Percentiles rank a stretch among this genome's conserved stretches.
Evolutionary conservation across 37 sponge, comb jelly and placozoan genomes (phyloP).

Genomic region (Oopsacas minuta): DNA sequence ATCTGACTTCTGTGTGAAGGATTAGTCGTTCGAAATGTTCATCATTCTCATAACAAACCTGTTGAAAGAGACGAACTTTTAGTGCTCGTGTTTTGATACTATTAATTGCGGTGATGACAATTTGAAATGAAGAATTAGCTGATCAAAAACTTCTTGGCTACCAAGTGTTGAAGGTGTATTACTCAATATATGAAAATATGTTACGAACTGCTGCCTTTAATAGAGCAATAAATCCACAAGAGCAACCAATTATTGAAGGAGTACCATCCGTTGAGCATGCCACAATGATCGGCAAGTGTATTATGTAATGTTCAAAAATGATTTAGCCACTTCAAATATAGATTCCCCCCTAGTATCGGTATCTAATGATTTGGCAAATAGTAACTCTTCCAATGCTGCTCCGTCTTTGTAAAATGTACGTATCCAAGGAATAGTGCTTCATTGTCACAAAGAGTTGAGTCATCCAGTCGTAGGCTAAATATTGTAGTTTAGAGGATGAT

Average conservation of each 20-base stretch:
- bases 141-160: slow-evolving; percentile 10
- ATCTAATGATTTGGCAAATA: background rate
- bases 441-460: slow-evolving; percentile 14
- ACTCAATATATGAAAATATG: background rate
- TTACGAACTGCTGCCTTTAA: slow-evolving; percentile 1
- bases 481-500: background rate
- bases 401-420: no score
- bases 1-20: slow-evolving; percentile 17
- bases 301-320: background rate
- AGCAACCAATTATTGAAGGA: slow-evolving; percentile 19
- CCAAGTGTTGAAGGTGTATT: slow-evolving; percentile 1
- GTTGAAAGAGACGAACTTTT: background rate
- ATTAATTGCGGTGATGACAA: slow-evolving; percentile 4
- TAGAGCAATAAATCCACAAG: slow-evolving; percentile 8
- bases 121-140: slow-evolving; percentile 6
- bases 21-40: slow-evolving; percentile 13
- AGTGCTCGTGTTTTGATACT: background rate
- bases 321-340: background rate
- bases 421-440: background rate
- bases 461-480: slow-evolving; percentile 15
- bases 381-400: background rate
- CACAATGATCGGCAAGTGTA: background rate
- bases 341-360: background rate
- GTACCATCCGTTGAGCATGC: slow-evolving; percentile 3
- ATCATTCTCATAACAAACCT: slow-evolving; percentile 7